These are phyloP conservation scores for Lepidochitona cinerea DNA, from an alignment of 2,888 invertebrate species.

Conservation along the genomic window DNA sequence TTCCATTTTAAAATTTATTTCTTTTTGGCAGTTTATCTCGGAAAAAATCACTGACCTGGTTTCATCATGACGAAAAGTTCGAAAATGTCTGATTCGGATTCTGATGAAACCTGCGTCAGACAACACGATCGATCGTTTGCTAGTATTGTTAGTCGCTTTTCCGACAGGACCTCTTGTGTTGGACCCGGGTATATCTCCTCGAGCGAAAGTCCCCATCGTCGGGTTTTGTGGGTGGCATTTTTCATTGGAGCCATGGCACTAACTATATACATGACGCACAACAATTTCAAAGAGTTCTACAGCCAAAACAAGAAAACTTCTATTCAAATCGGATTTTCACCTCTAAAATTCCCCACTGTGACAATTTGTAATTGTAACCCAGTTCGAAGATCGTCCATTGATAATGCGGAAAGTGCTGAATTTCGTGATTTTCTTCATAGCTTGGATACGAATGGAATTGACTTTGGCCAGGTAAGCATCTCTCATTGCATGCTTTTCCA, in stretches of 20 bases:
- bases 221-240: constrained; percentile 20
- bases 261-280: constrained; percentile 13
- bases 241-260: constrained; percentile 20
- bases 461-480: too few relatives aligned
- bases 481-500: too few relatives aligned
- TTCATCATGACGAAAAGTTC: too few relatives aligned
- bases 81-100: too few relatives aligned
- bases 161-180: constrained; percentile 26
- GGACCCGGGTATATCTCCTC: constrained; percentile 23
- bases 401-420: background rate
- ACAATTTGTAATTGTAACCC: constrained; percentile 36
- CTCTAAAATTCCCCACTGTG: constrained; percentile 26
- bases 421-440: background rate
- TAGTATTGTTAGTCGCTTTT: constrained; percentile 7
- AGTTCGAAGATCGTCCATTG: constrained; percentile 11
- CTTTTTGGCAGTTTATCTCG: too few relatives aligned
- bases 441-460: too few relatives aligned
- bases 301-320: constrained; percentile 12
- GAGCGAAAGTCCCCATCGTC: constrained; percentile 16
- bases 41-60: too few relatives aligned
- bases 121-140: background rate
- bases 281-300: constrained; percentile 20
- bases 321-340: constrained; percentile 20
- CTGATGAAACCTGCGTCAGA: background rate
- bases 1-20: too few relatives aligned